Evolutionary conservation across 2,113 vertebrate genomes (phyloP).

Genomic region (Anarhynchus alexandrinus): DNA sequence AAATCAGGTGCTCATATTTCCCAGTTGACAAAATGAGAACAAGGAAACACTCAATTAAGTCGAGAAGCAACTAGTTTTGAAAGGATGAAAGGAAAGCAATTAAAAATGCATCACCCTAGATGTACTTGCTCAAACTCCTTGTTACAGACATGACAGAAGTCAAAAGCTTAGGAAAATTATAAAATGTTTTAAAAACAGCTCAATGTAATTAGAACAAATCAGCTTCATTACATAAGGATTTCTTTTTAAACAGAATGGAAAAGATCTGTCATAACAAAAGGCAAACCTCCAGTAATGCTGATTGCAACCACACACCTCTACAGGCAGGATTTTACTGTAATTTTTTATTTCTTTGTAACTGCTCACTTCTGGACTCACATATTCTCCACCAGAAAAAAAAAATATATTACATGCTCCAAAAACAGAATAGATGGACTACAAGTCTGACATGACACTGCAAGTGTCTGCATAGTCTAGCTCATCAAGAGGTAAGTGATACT

Average conservation of each 20-base stretch:
- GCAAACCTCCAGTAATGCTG: background rate
- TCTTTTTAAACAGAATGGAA: background rate
- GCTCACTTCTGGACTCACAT: background rate
- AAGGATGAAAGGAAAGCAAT: constrained; percentile 5
- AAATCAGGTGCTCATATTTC: background rate
- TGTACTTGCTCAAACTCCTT: background rate
- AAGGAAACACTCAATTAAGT: background rate
- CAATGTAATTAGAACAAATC: background rate
- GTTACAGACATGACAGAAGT: background rate
- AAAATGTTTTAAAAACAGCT: background rate
- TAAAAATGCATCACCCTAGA: background rate
- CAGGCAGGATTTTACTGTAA: background rate
- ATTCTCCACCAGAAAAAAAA: background rate
- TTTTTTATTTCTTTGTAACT: background rate
- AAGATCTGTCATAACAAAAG: background rate
- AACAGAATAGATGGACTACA: background rate
- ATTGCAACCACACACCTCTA: background rate
- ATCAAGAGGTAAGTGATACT: background rate
- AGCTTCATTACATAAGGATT: background rate
- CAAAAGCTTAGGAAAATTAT: background rate
- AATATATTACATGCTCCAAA: background rate
- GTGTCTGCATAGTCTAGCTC: background rate
- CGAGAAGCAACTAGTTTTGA: background rate
- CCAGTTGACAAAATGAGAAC: background rate
- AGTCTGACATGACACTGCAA: background rate